phyloP scores from a whole-genome alignment of 2,888 invertebrate genomes.

The Aphidius colemani region DNA sequence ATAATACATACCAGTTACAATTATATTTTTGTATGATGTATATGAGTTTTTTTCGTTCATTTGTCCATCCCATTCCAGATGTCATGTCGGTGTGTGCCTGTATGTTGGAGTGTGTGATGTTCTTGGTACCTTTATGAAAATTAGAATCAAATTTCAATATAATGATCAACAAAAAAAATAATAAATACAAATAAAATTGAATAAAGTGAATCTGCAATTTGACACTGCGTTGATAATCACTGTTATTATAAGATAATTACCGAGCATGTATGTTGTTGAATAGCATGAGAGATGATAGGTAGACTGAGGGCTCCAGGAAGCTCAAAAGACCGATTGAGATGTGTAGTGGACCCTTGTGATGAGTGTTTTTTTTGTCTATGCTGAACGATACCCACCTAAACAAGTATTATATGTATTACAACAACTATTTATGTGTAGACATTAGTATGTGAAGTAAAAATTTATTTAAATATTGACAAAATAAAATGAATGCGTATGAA shows the following conservation, averaged over 20 bases:
- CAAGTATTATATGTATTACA: too few relatives aligned
- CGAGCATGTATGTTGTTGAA: constrained; percentile 7
- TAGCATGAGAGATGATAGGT: constrained; percentile 14
- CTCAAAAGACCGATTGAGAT: too few relatives aligned
- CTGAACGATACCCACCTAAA: constrained; percentile 20
- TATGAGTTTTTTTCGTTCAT: not conserved
- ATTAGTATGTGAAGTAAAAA: too few relatives aligned
- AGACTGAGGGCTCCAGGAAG: constrained; percentile 23
- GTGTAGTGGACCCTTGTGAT: constrained; percentile 33
- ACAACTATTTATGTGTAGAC: too few relatives aligned
- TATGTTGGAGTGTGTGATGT: too few relatives aligned
- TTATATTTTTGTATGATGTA: too few relatives aligned
- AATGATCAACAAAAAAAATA: too few relatives aligned
- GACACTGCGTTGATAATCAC: constrained; percentile 13
- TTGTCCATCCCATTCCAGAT: constrained; percentile 19
- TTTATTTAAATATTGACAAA: constrained; percentile 50
- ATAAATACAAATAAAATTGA: not conserved
- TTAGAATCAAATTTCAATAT: constrained; percentile 12
- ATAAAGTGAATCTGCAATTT: constrained; percentile 1
- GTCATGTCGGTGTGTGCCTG: constrained; percentile 7
- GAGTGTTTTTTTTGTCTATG: constrained; percentile 19
- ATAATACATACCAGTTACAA: not conserved
- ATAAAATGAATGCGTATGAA: constrained; percentile 49
- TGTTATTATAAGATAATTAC: constrained; percentile 16
- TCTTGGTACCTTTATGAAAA: not conserved